Evolutionary conservation across 1,140 invertebrate species (phyloP).

Genomic region (Bombus superbus): DNA sequence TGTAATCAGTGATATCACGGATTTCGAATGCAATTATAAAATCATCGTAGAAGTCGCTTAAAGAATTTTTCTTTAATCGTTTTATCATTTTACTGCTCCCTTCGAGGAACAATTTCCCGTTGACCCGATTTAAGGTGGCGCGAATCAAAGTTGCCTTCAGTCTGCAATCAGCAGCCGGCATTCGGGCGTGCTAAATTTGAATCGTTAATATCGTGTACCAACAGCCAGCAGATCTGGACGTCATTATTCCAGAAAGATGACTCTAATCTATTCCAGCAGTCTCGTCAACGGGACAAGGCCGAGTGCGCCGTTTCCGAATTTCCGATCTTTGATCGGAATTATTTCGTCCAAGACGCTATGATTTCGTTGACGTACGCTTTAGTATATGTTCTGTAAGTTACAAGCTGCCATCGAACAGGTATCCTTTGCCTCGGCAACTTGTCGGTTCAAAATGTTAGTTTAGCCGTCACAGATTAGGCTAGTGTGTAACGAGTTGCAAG

Average conservation of each 20-base stretch:
- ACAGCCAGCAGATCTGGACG: constrained; percentile 34
- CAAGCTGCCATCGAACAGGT: too few species aligned
- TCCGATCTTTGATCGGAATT: constrained; percentile 4
- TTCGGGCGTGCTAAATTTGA: constrained; percentile 61
- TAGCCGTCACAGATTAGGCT: too few species aligned
- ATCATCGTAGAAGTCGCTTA: too few species aligned
- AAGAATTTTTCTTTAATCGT: background rate
- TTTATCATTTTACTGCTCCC: background rate
- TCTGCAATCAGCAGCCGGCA: constrained; percentile 49
- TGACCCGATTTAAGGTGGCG: constrained; percentile 32
- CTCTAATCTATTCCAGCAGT: constrained; percentile 55
- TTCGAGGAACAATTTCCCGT: constrained; percentile 17
- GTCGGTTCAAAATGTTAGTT: background rate
- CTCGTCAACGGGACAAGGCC: constrained; percentile 31
- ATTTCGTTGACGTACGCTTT: background rate
- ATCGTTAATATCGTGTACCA: constrained; percentile 64
- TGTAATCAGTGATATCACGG: background rate
- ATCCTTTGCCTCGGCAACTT: too few species aligned
- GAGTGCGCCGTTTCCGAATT: constrained; percentile 32
- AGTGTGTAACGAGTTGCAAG: background rate
- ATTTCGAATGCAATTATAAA: background rate
- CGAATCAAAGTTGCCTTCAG: constrained; percentile 18
- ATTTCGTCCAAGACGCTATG: background rate
- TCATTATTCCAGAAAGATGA: constrained; percentile 68
- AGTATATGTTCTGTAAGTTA: background rate